Base-by-base conservation (phyloP, 2,888 invertebrate species). In the Platerodrilus igneus region DNA sequence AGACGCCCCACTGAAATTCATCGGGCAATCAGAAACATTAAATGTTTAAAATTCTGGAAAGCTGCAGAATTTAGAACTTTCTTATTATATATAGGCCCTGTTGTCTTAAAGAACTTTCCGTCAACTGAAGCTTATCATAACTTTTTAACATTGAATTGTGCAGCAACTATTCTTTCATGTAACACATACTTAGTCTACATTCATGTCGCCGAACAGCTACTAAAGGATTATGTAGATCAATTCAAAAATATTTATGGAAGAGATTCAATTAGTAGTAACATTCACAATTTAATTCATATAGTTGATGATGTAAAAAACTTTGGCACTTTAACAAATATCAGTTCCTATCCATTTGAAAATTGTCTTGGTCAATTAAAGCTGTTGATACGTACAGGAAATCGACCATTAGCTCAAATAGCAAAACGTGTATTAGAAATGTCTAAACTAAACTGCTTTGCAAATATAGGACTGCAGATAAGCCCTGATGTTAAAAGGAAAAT, bases 341-440 rank as follows among this genome's bases (percentile, higher is more conserved):
- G 56, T 19, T 48, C 55, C 4, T 63, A 62, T 46, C 49, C 51
- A 8, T 63, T 57, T 52, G 60, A 63, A 48, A 63, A 57, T 34
- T 51, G 47, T 26, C 36, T 62, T 37, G 47, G 47, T 13, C 32
- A 32, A 15, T 13, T 46, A 25, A 48, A 48, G 40, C 16, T 22
- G 14, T 21, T 48, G 22, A 9, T 48, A 17, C 43, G 40, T 9
- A 30, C 27, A 9, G 46, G 48, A 35, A 43, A 41, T 18, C 30
- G 29, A 22, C 44, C 47, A 31, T 26, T 49, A 29, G 22, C 40
- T 6, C 49, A 49, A 45, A 14, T 45, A 19, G 36, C 47, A 17
- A 49, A 45, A 45, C 29, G 47, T 14, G 28, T 47, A 17, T 31
- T 9, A 20, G 47, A 49, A 41, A 11, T 41, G n/a, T n/a, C n/a